Base-by-base conservation (phyloP, 2,888 invertebrate genomes). In the Sesia apiformis region DNA sequence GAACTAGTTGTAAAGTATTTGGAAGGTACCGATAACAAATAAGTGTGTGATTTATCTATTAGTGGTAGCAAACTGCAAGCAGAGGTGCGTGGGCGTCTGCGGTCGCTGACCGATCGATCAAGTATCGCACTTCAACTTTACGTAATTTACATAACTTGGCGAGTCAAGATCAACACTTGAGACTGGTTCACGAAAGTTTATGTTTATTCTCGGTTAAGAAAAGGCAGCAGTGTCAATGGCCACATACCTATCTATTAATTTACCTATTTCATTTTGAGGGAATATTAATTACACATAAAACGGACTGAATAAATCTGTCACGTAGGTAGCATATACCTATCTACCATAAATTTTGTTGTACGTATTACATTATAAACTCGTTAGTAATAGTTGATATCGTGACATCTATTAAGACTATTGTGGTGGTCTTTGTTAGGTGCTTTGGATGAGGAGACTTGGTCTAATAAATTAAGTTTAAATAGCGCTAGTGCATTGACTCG, bases 121-220 rank as follows among this genome's bases (percentile, higher is more conserved):
- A 74, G 76, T 83, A 82, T 84, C 70, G 75, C 81, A 81, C 79
- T 75, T 66, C 63, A 71, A 77, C 74, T 82, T 78, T 74, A 72
- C 72, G 66, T 79, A 77, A 89, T 89, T 89, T 83, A 85, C 88
- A 89, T 89, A 89, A 88, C 84, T 81, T 75, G 82, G 82, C 84
- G 81, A 78, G 67, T 72, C 74, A 76, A 83, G 74, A 75, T 72
- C 66, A 79, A 82, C 66, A 82, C 73, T 79, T 78, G 84, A 76
- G 79, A 78, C 79, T 69, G 73, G 84, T 83, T 78, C 72, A 76
- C 71, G 53, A 70, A 78, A 79, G 64, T 70, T 74, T 71, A 69
- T 79, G 66, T 76, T 70, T 76, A 72, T 73, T 74, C 65, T 65
- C 60, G 58, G 67, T 68, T 69, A 60, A 63, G 60, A 57, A 54